Base-by-base conservation (phyloP, 2,797 vertebrate genomes). In the Botia almorhae region DNA sequence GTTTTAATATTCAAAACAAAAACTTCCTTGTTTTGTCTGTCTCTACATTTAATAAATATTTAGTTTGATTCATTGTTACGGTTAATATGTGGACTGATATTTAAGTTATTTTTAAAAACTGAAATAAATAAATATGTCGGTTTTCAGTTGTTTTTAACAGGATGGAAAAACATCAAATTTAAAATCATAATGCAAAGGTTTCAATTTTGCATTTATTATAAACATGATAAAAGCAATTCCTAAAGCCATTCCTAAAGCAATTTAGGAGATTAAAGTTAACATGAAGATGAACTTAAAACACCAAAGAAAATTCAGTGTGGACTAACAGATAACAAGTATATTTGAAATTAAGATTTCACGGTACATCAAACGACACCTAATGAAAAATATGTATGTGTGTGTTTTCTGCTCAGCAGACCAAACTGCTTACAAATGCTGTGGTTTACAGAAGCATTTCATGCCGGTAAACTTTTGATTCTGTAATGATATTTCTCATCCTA, bases 251-350 rank as follows among this genome's bases (percentile, higher is more conserved):
- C n/a, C n/a, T n/a, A 68, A 26, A 72, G 36, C 50, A 69, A 39
- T 63, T 79, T 7, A 77, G 23, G 60, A 73, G 80, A 80, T 74
- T 81, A 75, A 82, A 76, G 65, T 72, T 51, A 81, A 78, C 29
- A 46, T 43, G 5, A 43, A 76, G 73, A 70, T 83, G 33, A 78
- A 69, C 55, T 61, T 29, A 39, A 75, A 70, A 75, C 21, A 19
- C 19, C 39, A 48, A 76, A 65, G 19, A 16, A 39, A 55, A 55
- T 69, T 61, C 2, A 53, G 48, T 56, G 56, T 17, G 23, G 26
- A 84, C 43, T 69, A 0, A 43, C 39, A 43, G 39, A 43, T 43
- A 77, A 78, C 71, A 68, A 50, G 21, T 63, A 64, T 7, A 67
- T 76, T 19, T 36, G 46, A 10, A 48, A 56, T 65, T 50, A 77